These are phyloP conservation scores for Misgurnus mizolepis DNA, from an alignment of 2,113 vertebrate genomes.

Conservation along the genomic window DNA sequence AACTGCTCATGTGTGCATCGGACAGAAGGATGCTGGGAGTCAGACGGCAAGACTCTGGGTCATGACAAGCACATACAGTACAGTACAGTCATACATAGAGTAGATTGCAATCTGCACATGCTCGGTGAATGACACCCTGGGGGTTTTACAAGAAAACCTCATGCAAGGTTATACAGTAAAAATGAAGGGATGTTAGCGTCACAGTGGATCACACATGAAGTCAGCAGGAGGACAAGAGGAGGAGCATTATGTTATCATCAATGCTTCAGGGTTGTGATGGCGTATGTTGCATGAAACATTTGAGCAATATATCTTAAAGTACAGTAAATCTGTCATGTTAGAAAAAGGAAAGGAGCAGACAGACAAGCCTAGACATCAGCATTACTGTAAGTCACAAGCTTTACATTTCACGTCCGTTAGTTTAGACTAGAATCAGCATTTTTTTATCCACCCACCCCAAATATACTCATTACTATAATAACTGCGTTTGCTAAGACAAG, in stretches of 20 bases:
- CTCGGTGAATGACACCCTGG: background rate
- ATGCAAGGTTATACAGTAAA: background rate
- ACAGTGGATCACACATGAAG: conserved; percentile 8
- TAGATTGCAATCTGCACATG: background rate
- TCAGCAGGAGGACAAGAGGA: background rate
- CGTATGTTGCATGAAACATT: conserved; percentile 22
- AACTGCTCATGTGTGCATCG: conserved; percentile 1
- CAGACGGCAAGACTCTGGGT: background rate
- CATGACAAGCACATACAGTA: background rate
- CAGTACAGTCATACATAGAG: background rate
- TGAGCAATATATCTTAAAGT: conserved; percentile 6
- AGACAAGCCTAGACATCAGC: conserved; percentile 7
- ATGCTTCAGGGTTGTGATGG: conserved; percentile 4
- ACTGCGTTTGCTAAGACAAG: background rate
- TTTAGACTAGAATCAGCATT: conserved; percentile 32
- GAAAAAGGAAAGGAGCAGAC: conserved; percentile 6
- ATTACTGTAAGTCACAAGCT: background rate
- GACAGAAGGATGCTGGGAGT: background rate
- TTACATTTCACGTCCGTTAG: conserved; percentile 6
- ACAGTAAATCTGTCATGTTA: background rate
- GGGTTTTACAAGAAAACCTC: background rate
- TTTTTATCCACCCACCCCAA: conserved; percentile 20
- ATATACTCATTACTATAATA: background rate
- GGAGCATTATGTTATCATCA: background rate
- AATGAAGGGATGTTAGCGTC: background rate